phyloP scores from a whole-genome alignment of 2,797 vertebrate genomes.

The Thunnus albacares region DNA sequence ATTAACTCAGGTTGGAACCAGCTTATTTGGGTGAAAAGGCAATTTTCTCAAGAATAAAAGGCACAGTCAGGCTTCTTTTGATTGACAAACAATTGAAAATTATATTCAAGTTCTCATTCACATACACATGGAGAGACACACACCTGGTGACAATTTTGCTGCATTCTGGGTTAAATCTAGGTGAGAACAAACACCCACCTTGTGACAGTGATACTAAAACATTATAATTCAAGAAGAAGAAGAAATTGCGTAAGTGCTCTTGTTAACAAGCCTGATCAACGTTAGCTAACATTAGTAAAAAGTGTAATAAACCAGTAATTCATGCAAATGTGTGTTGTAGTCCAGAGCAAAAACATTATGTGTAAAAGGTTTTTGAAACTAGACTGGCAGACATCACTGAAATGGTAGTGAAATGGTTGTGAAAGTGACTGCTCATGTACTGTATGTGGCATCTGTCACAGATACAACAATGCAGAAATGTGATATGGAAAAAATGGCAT shows the following conservation, averaged over 20 bases:
- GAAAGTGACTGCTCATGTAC: too few relatives aligned
- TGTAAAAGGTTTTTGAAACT: background rate
- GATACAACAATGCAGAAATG: background rate
- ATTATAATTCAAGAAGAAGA: conserved; percentile 1
- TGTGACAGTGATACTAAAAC: background rate
- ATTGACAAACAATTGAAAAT: conserved; percentile 32
- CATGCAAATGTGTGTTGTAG: background rate
- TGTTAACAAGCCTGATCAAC: background rate
- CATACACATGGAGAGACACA: background rate
- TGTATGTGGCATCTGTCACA: background rate
- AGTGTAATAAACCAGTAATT: background rate
- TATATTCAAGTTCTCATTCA: background rate
- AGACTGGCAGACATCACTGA: background rate
- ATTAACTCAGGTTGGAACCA: conserved; percentile 33
- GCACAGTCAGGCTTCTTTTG: conserved; percentile 11
- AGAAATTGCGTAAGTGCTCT: background rate
- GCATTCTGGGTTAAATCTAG: background rate
- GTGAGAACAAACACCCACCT: conserved; percentile 7
- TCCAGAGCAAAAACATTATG: background rate
- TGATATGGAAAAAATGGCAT: background rate
- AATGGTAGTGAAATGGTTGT: background rate
- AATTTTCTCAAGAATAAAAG: conserved; percentile 7
- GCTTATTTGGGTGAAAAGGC: conserved; percentile 21
- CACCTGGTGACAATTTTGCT: conserved; percentile 1
- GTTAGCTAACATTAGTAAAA: background rate